Evolutionary conservation across 2,888 invertebrate species (phyloP).

Genomic region (Phanerotoma sp.): DNA sequence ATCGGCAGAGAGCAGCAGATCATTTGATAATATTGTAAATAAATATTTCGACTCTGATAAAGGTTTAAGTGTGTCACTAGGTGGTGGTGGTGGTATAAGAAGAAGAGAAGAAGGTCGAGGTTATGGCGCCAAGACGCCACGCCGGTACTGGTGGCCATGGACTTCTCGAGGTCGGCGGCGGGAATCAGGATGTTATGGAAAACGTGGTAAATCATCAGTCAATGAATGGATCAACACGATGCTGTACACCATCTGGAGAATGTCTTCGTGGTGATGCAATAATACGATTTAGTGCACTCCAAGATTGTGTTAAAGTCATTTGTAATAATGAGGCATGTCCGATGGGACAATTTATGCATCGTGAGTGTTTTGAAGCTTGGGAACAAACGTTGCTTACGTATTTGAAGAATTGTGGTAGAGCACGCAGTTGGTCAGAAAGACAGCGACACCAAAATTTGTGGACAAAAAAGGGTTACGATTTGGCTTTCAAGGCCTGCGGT

Average conservation of each 20-base stretch:
- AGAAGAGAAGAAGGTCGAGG: conserved; percentile 4
- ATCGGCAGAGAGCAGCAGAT: not conserved
- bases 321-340: conserved; percentile 95
- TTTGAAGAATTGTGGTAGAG: conserved; percentile 86
- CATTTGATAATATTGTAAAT: not conserved
- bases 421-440: conserved; percentile 92
- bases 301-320: conserved; percentile 83
- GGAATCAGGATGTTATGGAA: conserved; percentile 43
- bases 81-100: not conserved
- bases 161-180: conserved; percentile 41
- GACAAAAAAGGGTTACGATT: conserved; percentile 97
- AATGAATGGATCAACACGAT: conserved; percentile 61
- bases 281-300: conserved; percentile 69
- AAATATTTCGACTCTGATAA: too few species aligned
- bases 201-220: conserved; percentile 39
- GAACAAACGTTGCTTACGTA: conserved; percentile 86
- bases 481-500: conserved; percentile 93
- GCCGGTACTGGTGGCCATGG: conserved; percentile 46
- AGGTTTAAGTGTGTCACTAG: too few species aligned
- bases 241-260: conserved; percentile 81
- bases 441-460: conserved; percentile 94
- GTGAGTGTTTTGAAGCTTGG: conserved; percentile 94
- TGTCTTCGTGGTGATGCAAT: conserved; percentile 69
- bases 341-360: conserved; percentile 91
- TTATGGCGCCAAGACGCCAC: conserved; percentile 55